Conservation (phyloP, 2,113 vertebrate genomes). For the Eupsittula cactorum region DNA sequence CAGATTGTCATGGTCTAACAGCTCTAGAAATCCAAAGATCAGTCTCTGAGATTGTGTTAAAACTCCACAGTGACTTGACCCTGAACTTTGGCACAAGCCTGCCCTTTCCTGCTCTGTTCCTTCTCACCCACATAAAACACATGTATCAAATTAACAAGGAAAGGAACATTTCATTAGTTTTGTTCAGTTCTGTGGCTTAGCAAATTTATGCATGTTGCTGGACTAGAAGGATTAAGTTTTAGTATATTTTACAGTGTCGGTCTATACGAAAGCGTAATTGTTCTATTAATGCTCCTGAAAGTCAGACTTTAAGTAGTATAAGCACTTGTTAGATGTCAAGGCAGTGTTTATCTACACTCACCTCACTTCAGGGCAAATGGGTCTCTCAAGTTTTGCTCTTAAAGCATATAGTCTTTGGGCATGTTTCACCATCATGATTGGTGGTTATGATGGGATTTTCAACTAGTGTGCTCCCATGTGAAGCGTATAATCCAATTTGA, state of each 20-base stretch:
- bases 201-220: not conserved
- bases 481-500: not conserved
- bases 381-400: not conserved
- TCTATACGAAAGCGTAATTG: not conserved
- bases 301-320: not conserved
- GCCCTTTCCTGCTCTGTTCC: not conserved
- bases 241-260: not conserved
- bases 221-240: constrained; percentile 8
- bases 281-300: not conserved
- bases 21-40: constrained; percentile 13
- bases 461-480: not conserved
- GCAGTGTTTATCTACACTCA: not conserved
- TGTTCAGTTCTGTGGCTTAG: not conserved
- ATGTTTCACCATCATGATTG: not conserved
- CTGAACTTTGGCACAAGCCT: constrained; percentile 14
- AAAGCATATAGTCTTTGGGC: not conserved
- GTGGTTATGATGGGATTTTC: not conserved
- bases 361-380: not conserved
- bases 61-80: not conserved
- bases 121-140: not conserved
- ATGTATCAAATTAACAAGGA: constrained; percentile 22
- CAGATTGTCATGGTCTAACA: not conserved
- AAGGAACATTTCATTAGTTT: not conserved
- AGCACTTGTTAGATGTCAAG: not conserved
- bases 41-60: not conserved